Conservation (phyloP, 2,888 invertebrate genomes). For the Keiferia lycopersicella region DNA sequence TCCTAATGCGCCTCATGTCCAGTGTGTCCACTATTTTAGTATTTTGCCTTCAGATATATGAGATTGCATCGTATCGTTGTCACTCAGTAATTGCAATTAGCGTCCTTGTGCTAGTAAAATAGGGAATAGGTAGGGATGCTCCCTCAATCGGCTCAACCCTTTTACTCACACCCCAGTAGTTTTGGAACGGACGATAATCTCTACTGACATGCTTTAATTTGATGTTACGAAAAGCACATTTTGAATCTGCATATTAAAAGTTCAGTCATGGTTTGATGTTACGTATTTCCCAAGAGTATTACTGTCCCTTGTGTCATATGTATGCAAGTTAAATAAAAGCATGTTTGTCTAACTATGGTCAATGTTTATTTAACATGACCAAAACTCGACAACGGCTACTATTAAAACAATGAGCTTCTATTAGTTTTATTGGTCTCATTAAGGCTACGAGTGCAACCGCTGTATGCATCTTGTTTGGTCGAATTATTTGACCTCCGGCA, state of each 20-base stretch:
- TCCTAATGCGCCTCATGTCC: conserved; percentile 10
- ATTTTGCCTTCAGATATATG: conserved; percentile 18
- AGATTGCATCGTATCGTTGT: conserved; percentile 34
- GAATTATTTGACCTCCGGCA: conserved; percentile 71
- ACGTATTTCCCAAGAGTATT: conserved; percentile 6
- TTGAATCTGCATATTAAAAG: conserved; percentile 21
- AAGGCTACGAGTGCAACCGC: conserved; percentile 53
- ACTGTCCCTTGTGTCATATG: background rate
- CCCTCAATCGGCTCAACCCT: conserved; percentile 71
- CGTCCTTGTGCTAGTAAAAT: conserved; percentile 48
- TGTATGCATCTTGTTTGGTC: conserved; percentile 63
- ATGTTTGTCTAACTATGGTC: conserved; percentile 4
- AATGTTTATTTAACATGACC: conserved; percentile 9
- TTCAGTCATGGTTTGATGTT: background rate
- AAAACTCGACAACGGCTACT: conserved; percentile 12
- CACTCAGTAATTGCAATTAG: conserved; percentile 36
- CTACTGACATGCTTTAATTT: conserved; percentile 46
- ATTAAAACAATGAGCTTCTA: conserved; percentile 55
- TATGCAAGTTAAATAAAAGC: background rate
- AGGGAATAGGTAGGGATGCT: conserved; percentile 44
- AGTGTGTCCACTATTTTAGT: conserved; percentile 24
- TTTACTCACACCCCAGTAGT: conserved; percentile 62
- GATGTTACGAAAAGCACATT: conserved; percentile 33
- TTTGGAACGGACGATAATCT: conserved; percentile 54
- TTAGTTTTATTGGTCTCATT: conserved; percentile 71